Evolutionary conservation across 2,888 invertebrate genomes (phyloP).

Genomic region (Octonoba sinensis): DNA sequence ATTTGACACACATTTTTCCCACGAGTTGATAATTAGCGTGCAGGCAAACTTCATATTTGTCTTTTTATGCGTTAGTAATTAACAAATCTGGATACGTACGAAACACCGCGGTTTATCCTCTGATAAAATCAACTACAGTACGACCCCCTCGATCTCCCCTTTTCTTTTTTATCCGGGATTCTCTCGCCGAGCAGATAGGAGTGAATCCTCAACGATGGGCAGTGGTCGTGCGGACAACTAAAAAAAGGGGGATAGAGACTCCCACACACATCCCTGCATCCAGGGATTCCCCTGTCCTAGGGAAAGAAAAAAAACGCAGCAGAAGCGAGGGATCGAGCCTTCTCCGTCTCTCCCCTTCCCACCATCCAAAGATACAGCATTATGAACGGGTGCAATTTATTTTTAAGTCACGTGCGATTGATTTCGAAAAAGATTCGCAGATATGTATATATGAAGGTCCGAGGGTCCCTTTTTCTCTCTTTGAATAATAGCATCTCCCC

Average conservation of each 20-base stretch:
- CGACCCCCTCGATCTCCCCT: constrained; percentile 33
- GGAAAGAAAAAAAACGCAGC: constrained; percentile 6
- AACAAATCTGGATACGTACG: too few relatives aligned
- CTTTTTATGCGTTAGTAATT: background rate
- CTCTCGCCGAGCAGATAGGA: constrained; percentile 38
- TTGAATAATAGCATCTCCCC: constrained; percentile 39
- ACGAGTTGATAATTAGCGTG: too few relatives aligned
- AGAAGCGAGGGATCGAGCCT: constrained; percentile 10
- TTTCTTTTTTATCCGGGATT: constrained; percentile 50
- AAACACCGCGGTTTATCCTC: too few relatives aligned
- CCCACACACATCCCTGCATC: background rate
- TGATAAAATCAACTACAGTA: background rate
- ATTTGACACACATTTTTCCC: background rate
- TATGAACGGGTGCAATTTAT: constrained; percentile 60
- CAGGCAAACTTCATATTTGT: too few relatives aligned
- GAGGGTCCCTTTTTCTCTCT: background rate
- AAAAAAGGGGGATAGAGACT: background rate
- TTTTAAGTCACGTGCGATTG: constrained; percentile 64
- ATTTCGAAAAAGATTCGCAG: constrained; percentile 49
- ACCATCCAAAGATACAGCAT: constrained; percentile 31
- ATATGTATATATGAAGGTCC: constrained; percentile 30
- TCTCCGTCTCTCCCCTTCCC: constrained; percentile 13
- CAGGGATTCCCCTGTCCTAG: background rate
- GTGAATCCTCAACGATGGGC: constrained; percentile 44
- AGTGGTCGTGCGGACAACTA: constrained; percentile 35